phyloP scores from a whole-genome alignment of 2,888 invertebrate genomes.

The Caenorhabditis zanzibari region DNA sequence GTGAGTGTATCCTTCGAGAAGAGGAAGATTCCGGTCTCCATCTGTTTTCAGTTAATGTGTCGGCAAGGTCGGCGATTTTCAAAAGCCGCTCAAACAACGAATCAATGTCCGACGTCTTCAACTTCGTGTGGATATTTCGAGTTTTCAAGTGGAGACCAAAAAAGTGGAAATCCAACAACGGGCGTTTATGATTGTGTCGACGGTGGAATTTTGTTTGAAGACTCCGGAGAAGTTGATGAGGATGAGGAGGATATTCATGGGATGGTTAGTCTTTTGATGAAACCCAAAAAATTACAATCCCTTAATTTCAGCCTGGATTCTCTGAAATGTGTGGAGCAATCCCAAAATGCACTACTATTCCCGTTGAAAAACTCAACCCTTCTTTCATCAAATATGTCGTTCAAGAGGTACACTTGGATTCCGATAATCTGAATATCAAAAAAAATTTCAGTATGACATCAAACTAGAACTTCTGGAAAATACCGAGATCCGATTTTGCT shows the following conservation, averaged over 20 bases:
- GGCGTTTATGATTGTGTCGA: slow-evolving; percentile 75
- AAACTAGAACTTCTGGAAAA: slow-evolving; percentile 62
- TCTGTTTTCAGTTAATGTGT: slow-evolving; percentile 70
- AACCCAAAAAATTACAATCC: background rate
- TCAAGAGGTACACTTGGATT: slow-evolving; percentile 38
- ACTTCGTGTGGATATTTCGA: slow-evolving; percentile 74
- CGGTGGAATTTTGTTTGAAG: slow-evolving; percentile 68
- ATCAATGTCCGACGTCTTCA: slow-evolving; percentile 71
- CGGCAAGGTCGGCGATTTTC: slow-evolving; percentile 70
- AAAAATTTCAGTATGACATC: slow-evolving; percentile 67
- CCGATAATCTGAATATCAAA: too few relatives aligned
- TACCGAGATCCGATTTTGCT: slow-evolving; percentile 67
- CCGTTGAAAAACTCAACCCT: slow-evolving; percentile 68
- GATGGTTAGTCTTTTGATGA: slow-evolving; percentile 18
- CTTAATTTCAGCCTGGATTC: slow-evolving; percentile 59
- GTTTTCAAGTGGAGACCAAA: slow-evolving; percentile 56
- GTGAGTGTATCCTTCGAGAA: slow-evolving; percentile 39
- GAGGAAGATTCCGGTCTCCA: background rate
- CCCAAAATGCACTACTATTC: slow-evolving; percentile 63
- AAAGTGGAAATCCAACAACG: slow-evolving; percentile 56
- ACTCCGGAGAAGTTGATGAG: slow-evolving; percentile 63
- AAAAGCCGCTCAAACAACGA: slow-evolving; percentile 63
- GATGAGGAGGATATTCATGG: slow-evolving; percentile 39
- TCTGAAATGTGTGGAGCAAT: slow-evolving; percentile 69
- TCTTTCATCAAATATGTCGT: slow-evolving; percentile 69